Percentiles rank a stretch among this genome's conserved stretches.
phyloP scores from a whole-genome alignment of 2,797 vertebrate species.

The Lithobates pipiens region DNA sequence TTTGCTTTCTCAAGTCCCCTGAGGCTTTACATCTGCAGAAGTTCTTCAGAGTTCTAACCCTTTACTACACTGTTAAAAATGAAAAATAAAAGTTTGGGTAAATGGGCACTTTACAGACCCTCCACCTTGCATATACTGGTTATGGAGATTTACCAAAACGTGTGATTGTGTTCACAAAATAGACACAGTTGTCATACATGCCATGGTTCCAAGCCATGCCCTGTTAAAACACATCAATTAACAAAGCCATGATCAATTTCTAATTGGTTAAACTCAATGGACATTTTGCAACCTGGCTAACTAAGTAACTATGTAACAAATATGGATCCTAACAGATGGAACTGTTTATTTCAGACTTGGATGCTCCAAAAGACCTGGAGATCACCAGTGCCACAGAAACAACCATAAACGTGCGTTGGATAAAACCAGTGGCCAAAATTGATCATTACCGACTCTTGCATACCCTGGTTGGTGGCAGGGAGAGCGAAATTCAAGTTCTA shows the following conservation, averaged over 20 bases:
- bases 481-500: constrained; percentile 77
- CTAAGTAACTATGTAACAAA: background rate
- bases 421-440: constrained; percentile 85
- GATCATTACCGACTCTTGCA: constrained; percentile 86
- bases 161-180: too few relatives aligned
- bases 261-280: too few relatives aligned
- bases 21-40: too few relatives aligned
- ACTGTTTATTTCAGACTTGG: constrained; percentile 79
- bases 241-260: background rate
- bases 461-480: constrained; percentile 74
- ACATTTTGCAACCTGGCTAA: too few relatives aligned
- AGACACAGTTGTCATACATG: background rate
- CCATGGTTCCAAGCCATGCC: too few relatives aligned
- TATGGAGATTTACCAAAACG: background rate
- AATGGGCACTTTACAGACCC: too few relatives aligned
- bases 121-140: background rate
- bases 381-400: constrained; percentile 82
- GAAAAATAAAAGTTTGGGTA: too few relatives aligned
- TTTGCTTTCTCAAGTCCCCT: too few relatives aligned
- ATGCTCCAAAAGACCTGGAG: constrained; percentile 87
- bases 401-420: constrained; percentile 86
- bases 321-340: background rate
- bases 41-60: too few relatives aligned
- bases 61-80: too few relatives aligned
- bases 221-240: background rate